Percentiles rank a stretch among this genome's conserved stretches.
Conservation (phyloP, 2,113 vertebrate species). For the Eolophus roseicapilla region DNA sequence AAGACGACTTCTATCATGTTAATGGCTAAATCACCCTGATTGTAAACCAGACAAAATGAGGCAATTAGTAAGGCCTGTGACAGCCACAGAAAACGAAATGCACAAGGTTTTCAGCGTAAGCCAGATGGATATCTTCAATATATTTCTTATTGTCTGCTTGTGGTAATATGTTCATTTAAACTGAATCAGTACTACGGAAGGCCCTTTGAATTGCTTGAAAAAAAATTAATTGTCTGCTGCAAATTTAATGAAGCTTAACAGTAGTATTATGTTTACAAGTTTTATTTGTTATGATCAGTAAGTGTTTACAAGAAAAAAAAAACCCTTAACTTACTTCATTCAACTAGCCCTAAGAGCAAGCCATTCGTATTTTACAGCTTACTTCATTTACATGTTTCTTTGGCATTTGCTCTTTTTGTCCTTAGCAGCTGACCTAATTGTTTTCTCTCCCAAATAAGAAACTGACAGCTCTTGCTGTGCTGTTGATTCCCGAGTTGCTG, state of each 20-base stretch:
- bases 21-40: constrained; percentile 71
- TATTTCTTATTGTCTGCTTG: constrained; percentile 72
- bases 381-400: neutral
- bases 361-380: neutral
- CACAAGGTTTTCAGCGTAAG: constrained; percentile 9
- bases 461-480: neutral
- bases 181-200: constrained; percentile 46
- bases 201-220: constrained; percentile 52
- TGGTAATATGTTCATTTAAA: constrained; percentile 75
- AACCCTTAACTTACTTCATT: neutral
- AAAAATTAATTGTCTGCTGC: constrained; percentile 69
- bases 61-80: constrained; percentile 70
- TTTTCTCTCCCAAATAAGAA: neutral
- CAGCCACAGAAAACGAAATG: constrained; percentile 50
- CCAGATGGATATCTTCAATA: constrained; percentile 81
- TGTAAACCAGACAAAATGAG: constrained; percentile 68
- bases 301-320: constrained; percentile 33
- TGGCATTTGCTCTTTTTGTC: neutral
- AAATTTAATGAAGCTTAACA: constrained; percentile 63
- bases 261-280: constrained; percentile 59
- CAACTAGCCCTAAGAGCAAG: neutral
- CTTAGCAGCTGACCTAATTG: neutral
- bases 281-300: constrained; percentile 54
- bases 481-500: accelerated
- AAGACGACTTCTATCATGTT: constrained; percentile 56